Evolutionary conservation across 2,888 invertebrate genomes (phyloP).

Genomic region (Ectemnius continuus): DNA sequence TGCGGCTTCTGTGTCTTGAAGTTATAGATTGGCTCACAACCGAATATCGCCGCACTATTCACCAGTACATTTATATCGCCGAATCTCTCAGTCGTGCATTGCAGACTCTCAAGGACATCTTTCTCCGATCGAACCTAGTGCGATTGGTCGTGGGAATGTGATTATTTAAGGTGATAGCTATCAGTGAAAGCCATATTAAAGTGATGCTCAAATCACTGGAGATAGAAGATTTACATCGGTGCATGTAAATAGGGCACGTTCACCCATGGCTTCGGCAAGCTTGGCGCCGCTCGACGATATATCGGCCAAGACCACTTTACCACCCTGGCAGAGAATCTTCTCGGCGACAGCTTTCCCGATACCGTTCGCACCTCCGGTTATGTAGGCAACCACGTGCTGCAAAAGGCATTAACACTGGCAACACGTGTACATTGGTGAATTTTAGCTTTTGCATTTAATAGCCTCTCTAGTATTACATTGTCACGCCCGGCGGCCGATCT

Average conservation of each 20-base stretch:
- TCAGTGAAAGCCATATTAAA: slow-evolving; percentile 1
- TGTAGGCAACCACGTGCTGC: slow-evolving; percentile 57
- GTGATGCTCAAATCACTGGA: slow-evolving; percentile 8
- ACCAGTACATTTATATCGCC: slow-evolving; percentile 59
- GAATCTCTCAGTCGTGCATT: slow-evolving; percentile 52
- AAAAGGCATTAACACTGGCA: slow-evolving; percentile 9
- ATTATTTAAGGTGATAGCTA: no score
- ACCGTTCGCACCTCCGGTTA: slow-evolving; percentile 65
- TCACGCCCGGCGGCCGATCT: background rate
- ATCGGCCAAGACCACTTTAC: slow-evolving; percentile 61
- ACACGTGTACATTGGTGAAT: background rate
- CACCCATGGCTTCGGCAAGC: slow-evolving; percentile 60
- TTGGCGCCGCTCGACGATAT: slow-evolving; percentile 48
- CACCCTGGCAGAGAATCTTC: slow-evolving; percentile 57
- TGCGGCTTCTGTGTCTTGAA: slow-evolving; percentile 55
- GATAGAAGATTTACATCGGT: slow-evolving; percentile 57
- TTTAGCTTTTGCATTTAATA: background rate
- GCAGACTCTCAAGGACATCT: slow-evolving; percentile 56
- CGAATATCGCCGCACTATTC: slow-evolving; percentile 52
- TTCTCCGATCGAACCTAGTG: slow-evolving; percentile 55
- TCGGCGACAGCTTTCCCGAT: slow-evolving; percentile 62
- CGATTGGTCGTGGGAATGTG: background rate
- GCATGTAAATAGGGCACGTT: slow-evolving; percentile 52
- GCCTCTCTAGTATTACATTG: background rate
- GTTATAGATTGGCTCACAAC: slow-evolving; percentile 48